Conservation (phyloP, 2,113 vertebrate species). For the Anolis carolinensis region DNA sequence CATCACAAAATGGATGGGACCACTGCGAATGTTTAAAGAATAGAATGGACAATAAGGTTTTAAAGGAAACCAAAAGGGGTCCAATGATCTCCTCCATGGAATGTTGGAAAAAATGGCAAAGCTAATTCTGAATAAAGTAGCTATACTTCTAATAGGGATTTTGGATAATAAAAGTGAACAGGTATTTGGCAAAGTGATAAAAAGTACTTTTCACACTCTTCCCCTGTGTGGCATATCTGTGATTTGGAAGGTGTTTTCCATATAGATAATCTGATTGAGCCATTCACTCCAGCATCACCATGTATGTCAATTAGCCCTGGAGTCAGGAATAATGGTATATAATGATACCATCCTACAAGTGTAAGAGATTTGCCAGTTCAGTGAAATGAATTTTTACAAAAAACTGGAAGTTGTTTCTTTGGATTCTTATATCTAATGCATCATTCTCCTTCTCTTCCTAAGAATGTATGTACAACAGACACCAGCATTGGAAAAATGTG, state of each 20-base stretch:
- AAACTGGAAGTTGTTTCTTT: background rate
- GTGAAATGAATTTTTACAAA: background rate
- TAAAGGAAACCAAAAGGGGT: too few relatives aligned
- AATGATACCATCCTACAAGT: background rate
- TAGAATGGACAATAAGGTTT: too few relatives aligned
- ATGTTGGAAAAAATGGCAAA: too few relatives aligned
- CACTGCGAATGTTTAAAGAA: too few relatives aligned
- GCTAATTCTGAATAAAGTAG: too few relatives aligned
- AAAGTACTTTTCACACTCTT: background rate
- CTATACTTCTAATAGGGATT: too few relatives aligned
- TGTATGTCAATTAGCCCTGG: background rate
- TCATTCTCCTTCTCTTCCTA: background rate
- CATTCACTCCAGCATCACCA: background rate
- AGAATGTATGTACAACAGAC: background rate
- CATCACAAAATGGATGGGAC: too few relatives aligned
- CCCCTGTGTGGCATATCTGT: too few relatives aligned
- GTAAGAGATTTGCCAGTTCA: background rate
- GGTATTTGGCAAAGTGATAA: too few relatives aligned
- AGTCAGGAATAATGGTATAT: background rate
- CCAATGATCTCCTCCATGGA: too few relatives aligned
- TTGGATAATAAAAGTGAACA: too few relatives aligned
- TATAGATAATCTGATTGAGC: background rate
- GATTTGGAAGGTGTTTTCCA: too few relatives aligned
- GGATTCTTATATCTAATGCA: background rate
- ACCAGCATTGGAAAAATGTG: slow-evolving; percentile 4